Base-by-base conservation (phyloP, 2,113 vertebrate species). In the Scatophagus argus region DNA sequence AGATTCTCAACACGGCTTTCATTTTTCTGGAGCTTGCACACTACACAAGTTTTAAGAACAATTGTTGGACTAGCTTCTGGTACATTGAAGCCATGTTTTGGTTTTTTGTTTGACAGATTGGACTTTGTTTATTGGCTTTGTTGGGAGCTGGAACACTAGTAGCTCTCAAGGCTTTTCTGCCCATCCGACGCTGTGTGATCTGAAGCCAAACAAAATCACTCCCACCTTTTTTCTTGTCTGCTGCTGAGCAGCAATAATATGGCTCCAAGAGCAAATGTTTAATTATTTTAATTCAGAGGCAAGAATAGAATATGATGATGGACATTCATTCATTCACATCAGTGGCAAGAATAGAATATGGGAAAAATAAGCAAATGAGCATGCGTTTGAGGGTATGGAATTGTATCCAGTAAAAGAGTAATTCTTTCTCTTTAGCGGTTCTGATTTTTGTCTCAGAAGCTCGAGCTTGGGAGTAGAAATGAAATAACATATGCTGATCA, bases 271-370 rank as follows among this genome's bases (percentile, higher is more conserved):
- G 55, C 76, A 27, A 87, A 86, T 88, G 84, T 56, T 84, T 79
- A 81, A 89, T 88, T 88, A 81, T 93, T 90, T 88, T 83, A 71
- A 76, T 81, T 83, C 23, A n/a, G 46, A 59, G 11, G 43, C 59
- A 80, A 79, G 75, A 85, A 87, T 79, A 80, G 75, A 79, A 77
- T 25, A 69, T 63, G 21, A 79, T 32, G 6, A 66, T 12, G n/a
- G 55, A 68, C 81, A 29, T 56, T 88, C 63, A 34, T 8, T 21
- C 55, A 73, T 70, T 83, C 8, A 32, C n/a, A n/a, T 83, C 23
- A n/a, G 46, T 56, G 11, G 43, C 59, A 80, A 79, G 75, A 85
- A 87, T 79, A 80, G 75, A 79, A 77, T 36, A 75, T 51, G 32
- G 32, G 44, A 5, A 9, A 56, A 66, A 65, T 25, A 19, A 69